phyloP scores from a whole-genome alignment of 2,888 invertebrate species.

The Dryadula phaetusa region DNA sequence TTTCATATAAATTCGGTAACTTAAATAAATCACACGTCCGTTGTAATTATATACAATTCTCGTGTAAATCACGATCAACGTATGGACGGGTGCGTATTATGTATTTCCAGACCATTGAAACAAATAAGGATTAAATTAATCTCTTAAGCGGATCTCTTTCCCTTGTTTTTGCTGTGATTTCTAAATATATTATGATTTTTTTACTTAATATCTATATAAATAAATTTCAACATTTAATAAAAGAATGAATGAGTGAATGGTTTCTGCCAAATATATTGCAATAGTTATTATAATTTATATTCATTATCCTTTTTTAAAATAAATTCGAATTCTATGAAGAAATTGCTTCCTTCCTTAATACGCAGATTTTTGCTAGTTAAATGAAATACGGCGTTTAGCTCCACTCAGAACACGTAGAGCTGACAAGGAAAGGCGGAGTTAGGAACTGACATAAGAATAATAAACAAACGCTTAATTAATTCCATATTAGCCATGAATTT shows the following conservation, averaged over 20 bases:
- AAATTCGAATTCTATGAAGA: too few relatives aligned
- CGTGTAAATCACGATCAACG: slow-evolving; percentile 17
- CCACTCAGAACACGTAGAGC: too few relatives aligned
- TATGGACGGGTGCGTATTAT: slow-evolving; percentile 11
- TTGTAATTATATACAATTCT: slow-evolving; percentile 10
- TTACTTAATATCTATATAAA: too few relatives aligned
- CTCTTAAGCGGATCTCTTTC: slow-evolving; percentile 7
- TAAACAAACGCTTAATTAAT: not conserved
- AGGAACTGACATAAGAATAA: not conserved
- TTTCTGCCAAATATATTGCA: too few relatives aligned
- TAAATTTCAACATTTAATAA: too few relatives aligned
- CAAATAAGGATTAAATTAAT: slow-evolving; percentile 24
- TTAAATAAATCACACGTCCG: not conserved
- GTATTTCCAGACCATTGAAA: slow-evolving; percentile 23
- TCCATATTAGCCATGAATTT: not conserved
- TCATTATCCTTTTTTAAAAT: too few relatives aligned
- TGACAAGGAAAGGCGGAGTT: too few relatives aligned
- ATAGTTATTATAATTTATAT: too few relatives aligned
- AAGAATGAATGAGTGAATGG: too few relatives aligned
- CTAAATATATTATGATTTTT: slow-evolving; percentile 1
- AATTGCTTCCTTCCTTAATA: too few relatives aligned
- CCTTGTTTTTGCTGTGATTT: not conserved
- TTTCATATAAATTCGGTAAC: not conserved
- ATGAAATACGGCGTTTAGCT: too few relatives aligned
- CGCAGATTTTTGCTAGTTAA: too few relatives aligned